These are phyloP conservation scores for Podiceps cristatus DNA, from an alignment of 2,113 vertebrate species.

Conservation along the genomic window DNA sequence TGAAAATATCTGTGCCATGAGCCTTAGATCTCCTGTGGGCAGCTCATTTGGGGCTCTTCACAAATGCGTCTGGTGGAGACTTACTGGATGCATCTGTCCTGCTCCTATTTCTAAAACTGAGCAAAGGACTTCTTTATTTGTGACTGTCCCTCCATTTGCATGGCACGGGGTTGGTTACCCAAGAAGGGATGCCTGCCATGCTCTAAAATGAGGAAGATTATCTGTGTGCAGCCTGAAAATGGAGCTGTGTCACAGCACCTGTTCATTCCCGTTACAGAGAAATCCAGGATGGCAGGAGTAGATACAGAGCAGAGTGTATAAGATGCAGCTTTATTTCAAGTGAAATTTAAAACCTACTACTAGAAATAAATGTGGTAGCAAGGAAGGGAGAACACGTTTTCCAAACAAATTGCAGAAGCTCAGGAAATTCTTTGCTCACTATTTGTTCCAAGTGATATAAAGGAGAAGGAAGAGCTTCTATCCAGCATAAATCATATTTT, in stretches of 20 bases:
- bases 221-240: not conserved
- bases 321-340: not conserved
- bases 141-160: not conserved
- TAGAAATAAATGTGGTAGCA: not conserved
- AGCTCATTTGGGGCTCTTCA: not conserved
- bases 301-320: not conserved
- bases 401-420: not conserved
- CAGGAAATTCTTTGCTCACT: not conserved
- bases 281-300: not conserved
- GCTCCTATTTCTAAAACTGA: not conserved
- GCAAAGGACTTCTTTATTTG: not conserved
- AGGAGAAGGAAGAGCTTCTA: slow-evolving; percentile 6
- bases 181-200: not conserved
- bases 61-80: not conserved
- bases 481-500: slow-evolving; percentile 29
- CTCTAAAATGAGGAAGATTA: not conserved
- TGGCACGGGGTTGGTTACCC: not conserved
- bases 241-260: not conserved
- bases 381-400: not conserved
- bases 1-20: not conserved
- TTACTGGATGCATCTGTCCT: not conserved
- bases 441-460: slow-evolving; percentile 11
- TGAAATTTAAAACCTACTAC: not conserved
- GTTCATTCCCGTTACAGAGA: not conserved
- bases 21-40: not conserved